A percentile compares a stretch with the other conserved stretches of the same genome.
phyloP scores from a whole-genome alignment of 2,888 invertebrate species.

The Cerastoderma edule region DNA sequence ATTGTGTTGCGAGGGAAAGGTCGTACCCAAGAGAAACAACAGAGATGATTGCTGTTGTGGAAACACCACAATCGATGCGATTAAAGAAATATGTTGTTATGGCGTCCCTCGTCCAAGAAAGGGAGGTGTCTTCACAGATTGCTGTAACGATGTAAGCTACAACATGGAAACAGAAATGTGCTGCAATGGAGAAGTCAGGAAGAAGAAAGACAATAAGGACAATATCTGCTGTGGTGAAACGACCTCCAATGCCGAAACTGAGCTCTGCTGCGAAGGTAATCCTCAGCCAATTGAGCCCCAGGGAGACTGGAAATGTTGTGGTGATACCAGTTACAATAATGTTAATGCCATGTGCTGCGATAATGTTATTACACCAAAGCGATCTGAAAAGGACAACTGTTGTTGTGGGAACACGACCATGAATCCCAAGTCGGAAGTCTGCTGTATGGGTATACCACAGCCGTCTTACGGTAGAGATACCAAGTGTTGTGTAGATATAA shows the following conservation, averaged over 20 bases:
- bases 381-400: constrained; percentile 40
- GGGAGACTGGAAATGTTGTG: constrained; percentile 46
- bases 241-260: constrained; percentile 41
- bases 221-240: constrained; percentile 51
- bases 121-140: constrained; percentile 40
- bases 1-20: constrained; percentile 40
- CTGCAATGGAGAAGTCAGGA: constrained; percentile 38
- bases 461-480: constrained; percentile 38
- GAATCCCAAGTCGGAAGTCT: constrained; percentile 36
- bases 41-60: constrained; percentile 50
- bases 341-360: constrained; percentile 40
- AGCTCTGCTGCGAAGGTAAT: constrained; percentile 48
- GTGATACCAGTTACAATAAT: constrained; percentile 32
- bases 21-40: constrained; percentile 32
- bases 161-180: constrained; percentile 51
- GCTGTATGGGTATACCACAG: constrained; percentile 43
- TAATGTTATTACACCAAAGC: constrained; percentile 29
- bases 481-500: constrained; percentile 34
- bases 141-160: constrained; percentile 45
- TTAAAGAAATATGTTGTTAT: constrained; percentile 49
- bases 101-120: constrained; percentile 39
- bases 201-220: constrained; percentile 36
- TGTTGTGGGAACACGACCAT: constrained; percentile 49
- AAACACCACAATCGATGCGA: constrained; percentile 40
- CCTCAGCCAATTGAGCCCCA: constrained; percentile 31